phyloP scores from a whole-genome alignment of 2,113 vertebrate genomes.

The Myotis brandtii region DNA sequence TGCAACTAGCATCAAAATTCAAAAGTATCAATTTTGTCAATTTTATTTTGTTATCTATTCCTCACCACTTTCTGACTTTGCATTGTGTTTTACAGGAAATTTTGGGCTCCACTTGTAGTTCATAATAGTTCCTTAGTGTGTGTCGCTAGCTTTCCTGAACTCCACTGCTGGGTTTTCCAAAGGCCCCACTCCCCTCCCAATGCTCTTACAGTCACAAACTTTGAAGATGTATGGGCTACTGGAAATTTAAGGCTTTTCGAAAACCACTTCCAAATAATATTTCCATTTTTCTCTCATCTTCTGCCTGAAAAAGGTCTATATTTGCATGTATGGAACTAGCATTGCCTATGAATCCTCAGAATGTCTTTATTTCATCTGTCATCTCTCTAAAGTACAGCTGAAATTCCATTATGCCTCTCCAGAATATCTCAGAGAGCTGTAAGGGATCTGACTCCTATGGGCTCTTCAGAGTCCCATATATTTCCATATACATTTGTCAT shows the following conservation, averaged over 20 bases:
- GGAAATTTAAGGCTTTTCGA: neutral
- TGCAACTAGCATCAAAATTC: neutral
- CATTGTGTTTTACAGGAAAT: neutral
- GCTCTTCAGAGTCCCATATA: neutral
- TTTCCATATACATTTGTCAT: neutral
- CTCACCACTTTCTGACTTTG: neutral
- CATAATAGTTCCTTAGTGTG: neutral
- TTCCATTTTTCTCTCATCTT: neutral
- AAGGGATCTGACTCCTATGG: neutral
- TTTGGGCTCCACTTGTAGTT: fast-evolving
- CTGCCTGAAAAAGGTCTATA: neutral
- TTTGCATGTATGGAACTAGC: neutral
- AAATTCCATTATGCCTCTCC: neutral
- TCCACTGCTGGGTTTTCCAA: neutral
- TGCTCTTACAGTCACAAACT: neutral
- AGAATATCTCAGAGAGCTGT: neutral
- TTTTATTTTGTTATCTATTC: neutral
- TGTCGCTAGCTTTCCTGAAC: neutral
- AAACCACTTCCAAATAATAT: neutral
- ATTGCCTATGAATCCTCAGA: neutral
- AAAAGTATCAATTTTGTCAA: neutral
- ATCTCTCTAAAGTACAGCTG: neutral
- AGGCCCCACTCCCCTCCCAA: neutral
- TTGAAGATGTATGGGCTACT: neutral
- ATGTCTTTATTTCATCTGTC: neutral